Percentiles rank a stretch among this genome's conserved stretches.
Conservation (phyloP, 2,113 vertebrate species). For the Gymnocephalus cernua region DNA sequence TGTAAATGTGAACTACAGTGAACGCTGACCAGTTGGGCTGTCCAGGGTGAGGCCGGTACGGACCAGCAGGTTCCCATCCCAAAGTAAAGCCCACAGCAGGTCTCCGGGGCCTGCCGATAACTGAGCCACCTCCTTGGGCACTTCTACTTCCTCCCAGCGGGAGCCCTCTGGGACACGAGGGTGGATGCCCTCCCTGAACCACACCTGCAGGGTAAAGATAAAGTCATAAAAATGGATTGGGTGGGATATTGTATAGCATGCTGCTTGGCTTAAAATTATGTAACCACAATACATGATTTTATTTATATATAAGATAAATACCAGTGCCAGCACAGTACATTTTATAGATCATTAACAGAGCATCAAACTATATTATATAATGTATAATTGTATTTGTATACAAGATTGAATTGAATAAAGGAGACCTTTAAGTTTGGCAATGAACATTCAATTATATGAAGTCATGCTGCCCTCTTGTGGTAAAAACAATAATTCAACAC, state of each 20-base stretch:
- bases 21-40: slow-evolving; percentile 89
- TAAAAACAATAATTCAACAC: background rate
- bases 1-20: background rate
- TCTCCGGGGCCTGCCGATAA: slow-evolving; percentile 93
- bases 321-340: background rate
- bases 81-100: slow-evolving; percentile 94
- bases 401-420: too few species aligned
- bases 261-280: background rate
- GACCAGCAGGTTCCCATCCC: slow-evolving; percentile 95
- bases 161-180: slow-evolving; percentile 94
- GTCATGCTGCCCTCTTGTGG: slow-evolving; percentile 76
- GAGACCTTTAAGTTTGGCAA: background rate
- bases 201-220: slow-evolving; percentile 84
- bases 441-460: slow-evolving; percentile 17
- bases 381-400: background rate
- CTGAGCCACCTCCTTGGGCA: slow-evolving; percentile 93
- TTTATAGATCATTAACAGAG: background rate
- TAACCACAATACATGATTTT: background rate
- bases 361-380: background rate
- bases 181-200: slow-evolving; percentile 93
- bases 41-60: slow-evolving; percentile 92
- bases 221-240: background rate
- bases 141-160: slow-evolving; percentile 88
- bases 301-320: background rate
- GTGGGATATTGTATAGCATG: too few species aligned